Conservation (phyloP, 2,113 vertebrate species). For the Hemibagrus wyckioides region DNA sequence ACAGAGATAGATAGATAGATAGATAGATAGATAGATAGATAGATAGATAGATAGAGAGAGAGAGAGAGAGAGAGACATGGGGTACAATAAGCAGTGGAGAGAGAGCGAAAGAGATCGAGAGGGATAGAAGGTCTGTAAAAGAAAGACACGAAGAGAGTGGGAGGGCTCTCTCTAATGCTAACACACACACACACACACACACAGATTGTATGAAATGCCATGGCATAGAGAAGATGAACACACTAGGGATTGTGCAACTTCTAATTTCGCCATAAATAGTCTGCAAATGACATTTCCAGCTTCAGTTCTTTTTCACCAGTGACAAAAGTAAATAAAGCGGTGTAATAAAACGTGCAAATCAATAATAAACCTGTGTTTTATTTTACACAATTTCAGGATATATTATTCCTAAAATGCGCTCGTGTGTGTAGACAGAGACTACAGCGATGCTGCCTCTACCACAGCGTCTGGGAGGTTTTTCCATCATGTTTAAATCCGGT, state of each 20-base stretch:
- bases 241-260: neutral
- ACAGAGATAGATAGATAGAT: neutral
- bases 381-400: neutral
- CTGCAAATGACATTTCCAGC: neutral
- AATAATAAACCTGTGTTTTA: neutral
- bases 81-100: no score
- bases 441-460: no score
- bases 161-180: neutral
- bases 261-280: neutral
- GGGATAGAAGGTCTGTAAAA: neutral
- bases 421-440: neutral
- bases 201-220: constrained; percentile 1
- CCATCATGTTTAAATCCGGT: neutral
- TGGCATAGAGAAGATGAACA: neutral
- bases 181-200: neutral
- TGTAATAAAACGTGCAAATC: neutral
- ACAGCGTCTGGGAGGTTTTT: neutral
- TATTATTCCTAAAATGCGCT: neutral
- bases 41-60: neutral
- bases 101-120: neutral
- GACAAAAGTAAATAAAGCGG: neutral
- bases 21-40: neutral
- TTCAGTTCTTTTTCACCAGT: neutral
- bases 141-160: neutral
- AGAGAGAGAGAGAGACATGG: neutral